Evolutionary conservation across 1,140 invertebrate species (phyloP).

Genomic region (Drosophila pandora): DNA sequence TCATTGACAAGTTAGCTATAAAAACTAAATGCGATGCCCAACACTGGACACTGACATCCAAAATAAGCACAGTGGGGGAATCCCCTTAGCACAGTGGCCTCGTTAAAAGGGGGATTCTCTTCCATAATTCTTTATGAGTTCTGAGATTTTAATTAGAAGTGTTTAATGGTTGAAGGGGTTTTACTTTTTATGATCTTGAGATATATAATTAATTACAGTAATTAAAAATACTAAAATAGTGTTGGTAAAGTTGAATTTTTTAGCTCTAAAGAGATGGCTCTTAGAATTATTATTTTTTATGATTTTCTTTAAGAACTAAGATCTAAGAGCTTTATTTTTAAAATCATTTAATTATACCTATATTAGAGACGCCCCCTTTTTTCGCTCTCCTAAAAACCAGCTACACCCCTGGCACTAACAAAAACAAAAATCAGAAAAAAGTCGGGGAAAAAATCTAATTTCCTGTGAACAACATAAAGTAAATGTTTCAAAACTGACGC

Average conservation of each 20-base stretch:
- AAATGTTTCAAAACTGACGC: constrained; percentile 81
- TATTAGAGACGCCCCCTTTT: not conserved
- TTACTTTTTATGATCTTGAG: not conserved
- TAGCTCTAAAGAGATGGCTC: no score
- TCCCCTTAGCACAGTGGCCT: not conserved
- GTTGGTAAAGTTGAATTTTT: no score
- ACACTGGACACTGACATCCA: constrained; percentile 32
- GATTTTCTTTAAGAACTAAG: no score
- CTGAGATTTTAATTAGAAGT: no score
- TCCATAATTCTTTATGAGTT: no score
- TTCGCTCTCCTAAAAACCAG: not conserved
- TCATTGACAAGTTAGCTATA: constrained; percentile 76
- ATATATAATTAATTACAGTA: no score
- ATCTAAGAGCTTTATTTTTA: no score
- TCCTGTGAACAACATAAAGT: constrained; percentile 82
- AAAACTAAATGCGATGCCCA: constrained; percentile 71
- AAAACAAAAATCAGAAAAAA: constrained; percentile 22
- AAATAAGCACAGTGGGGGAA: not conserved
- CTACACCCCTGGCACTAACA: not conserved
- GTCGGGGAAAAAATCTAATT: constrained; percentile 70
- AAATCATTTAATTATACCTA: no score
- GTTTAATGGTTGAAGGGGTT: not conserved
- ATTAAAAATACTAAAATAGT: no score
- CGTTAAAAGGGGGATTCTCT: not conserved
- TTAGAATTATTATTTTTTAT: no score